Evolutionary conservation across 2,888 invertebrate species (phyloP).

Genomic region (Homarus gammarus): DNA sequence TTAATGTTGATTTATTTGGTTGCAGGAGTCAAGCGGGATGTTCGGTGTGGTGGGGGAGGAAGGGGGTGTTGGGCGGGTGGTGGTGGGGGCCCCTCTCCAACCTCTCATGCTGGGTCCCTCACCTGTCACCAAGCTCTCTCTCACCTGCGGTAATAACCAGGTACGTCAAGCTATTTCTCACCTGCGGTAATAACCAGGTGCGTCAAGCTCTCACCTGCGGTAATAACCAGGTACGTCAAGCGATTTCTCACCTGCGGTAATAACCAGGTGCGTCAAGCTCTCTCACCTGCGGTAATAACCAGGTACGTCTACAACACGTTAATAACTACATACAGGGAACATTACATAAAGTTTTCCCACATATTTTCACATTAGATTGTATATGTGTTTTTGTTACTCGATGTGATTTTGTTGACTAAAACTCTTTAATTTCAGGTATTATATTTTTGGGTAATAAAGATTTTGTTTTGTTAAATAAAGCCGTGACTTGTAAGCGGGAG

Average conservation of each 20-base stretch:
- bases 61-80: constrained; percentile 17
- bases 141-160: constrained; percentile 63
- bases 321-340: too few relatives aligned
- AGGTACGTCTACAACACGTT: too few relatives aligned
- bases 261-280: not conserved
- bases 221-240: not conserved
- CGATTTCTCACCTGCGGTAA: not conserved
- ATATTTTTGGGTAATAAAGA: too few relatives aligned
- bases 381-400: too few relatives aligned
- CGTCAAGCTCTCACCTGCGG: not conserved
- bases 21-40: constrained; percentile 15
- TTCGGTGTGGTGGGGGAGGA: not conserved
- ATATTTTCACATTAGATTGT: too few relatives aligned
- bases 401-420: too few relatives aligned
- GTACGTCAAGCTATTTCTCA: constrained; percentile 17
- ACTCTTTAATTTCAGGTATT: too few relatives aligned
- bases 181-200: not conserved
- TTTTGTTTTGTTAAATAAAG: too few relatives aligned
- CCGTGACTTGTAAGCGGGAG: too few relatives aligned
- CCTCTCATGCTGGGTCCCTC: constrained; percentile 46
- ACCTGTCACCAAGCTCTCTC: constrained; percentile 62
- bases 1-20: not conserved
- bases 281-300: too few relatives aligned
- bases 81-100: constrained; percentile 60
- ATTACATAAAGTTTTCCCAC: too few relatives aligned